phyloP scores from a whole-genome alignment of 2,888 invertebrate genomes.

The Cistogaster globosa region DNA sequence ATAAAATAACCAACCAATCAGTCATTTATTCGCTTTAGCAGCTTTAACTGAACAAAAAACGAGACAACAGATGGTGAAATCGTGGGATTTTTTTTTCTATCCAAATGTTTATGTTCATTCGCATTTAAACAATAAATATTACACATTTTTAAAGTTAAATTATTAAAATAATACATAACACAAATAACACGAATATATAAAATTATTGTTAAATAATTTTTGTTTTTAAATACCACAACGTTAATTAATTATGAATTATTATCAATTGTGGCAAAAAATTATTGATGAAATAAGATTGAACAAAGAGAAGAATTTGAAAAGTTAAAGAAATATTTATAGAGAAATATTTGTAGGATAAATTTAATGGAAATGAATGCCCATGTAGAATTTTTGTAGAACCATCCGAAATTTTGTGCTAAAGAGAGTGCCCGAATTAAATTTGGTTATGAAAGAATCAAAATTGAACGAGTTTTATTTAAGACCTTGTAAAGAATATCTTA shows the following conservation, averaged over 20 bases:
- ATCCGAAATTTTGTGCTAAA: too few species aligned
- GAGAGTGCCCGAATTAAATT: too few species aligned
- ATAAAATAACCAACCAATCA: slow-evolving; percentile 71
- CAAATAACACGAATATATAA: slow-evolving; percentile 4
- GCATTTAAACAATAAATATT: slow-evolving; percentile 42
- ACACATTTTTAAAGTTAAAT: slow-evolving; percentile 15
- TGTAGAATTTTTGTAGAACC: too few species aligned
- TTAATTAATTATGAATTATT: slow-evolving; percentile 42
- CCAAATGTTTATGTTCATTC: slow-evolving; percentile 6
- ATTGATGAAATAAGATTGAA: not conserved
- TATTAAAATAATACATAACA: slow-evolving; percentile 29
- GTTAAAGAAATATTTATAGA: too few species aligned
- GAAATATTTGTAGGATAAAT: too few species aligned
- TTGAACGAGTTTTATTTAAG: too few species aligned
- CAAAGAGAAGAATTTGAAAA: not conserved
- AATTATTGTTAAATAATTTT: not conserved
- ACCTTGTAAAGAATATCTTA: too few species aligned
- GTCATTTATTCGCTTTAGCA: slow-evolving; percentile 66
- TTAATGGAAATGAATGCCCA: too few species aligned
- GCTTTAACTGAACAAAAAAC: slow-evolving; percentile 13
- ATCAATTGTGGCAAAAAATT: not conserved
- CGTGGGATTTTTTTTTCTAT: slow-evolving; percentile 66
- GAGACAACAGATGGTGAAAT: slow-evolving; percentile 63
- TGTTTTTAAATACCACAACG: slow-evolving; percentile 1
- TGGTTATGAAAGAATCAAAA: too few species aligned